These are phyloP conservation scores for Gnathonemus echidnorhynchus DNA, from an alignment of 2,113 vertebrate species.

Conservation along the genomic window DNA sequence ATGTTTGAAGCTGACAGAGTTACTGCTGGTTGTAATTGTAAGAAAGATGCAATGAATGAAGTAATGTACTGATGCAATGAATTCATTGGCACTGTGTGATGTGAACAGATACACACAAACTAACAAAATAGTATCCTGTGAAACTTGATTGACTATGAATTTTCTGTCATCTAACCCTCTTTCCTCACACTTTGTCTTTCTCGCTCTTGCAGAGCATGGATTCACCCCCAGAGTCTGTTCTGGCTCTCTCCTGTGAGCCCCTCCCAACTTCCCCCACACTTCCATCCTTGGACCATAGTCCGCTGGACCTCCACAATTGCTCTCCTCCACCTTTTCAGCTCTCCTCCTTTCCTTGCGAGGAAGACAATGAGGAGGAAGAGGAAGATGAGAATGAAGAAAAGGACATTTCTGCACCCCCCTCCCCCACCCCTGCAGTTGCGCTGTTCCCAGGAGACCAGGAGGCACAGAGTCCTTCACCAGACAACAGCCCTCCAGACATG, in stretches of 20 bases:
- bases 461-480: conserved; percentile 46
- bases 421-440: conserved; percentile 57
- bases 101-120: not conserved
- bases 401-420: conserved; percentile 45
- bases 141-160: not conserved
- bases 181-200: conserved; percentile 11
- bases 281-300: conserved; percentile 64
- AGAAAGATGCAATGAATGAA: not conserved
- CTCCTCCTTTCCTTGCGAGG: conserved; percentile 46
- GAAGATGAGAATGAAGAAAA: conserved; percentile 35
- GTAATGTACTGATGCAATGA: not conserved
- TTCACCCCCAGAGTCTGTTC: conserved; percentile 65
- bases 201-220: conserved; percentile 58
- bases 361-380: conserved; percentile 46
- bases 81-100: not conserved
- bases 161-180: conserved; percentile 3
- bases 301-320: conserved; percentile 43
- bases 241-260: conserved; percentile 61
- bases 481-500: conserved; percentile 51
- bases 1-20: not conserved
- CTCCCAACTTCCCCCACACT: conserved; percentile 54
- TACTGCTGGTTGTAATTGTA: not conserved
- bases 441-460: conserved; percentile 57
- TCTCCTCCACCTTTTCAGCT: conserved; percentile 46
- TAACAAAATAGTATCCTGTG: not conserved